phyloP scores from a whole-genome alignment of 2,113 vertebrate genomes.

The Lethenteron camtschaticum region DNA sequence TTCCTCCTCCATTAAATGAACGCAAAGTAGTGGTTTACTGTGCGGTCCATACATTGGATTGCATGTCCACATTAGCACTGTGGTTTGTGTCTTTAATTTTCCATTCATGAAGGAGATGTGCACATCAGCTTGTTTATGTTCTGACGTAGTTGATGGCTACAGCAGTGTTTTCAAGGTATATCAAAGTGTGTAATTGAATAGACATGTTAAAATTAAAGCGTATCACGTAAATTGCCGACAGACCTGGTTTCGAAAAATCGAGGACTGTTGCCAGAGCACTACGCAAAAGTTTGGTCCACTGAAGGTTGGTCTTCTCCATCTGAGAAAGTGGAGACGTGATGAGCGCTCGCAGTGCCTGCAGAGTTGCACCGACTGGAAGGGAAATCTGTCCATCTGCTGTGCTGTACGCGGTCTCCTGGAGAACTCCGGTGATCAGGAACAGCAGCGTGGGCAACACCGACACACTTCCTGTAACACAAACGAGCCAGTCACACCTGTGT shows the following conservation, averaged over 20 bases:
- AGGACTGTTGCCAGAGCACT: slow-evolving; percentile 75
- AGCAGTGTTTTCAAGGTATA: too few relatives aligned
- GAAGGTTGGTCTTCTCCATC: slow-evolving; percentile 44
- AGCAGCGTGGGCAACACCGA: slow-evolving; percentile 73
- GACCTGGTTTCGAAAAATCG: slow-evolving; percentile 70
- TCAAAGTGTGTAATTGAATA: too few relatives aligned
- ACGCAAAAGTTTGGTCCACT: slow-evolving; percentile 74
- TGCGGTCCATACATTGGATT: too few relatives aligned
- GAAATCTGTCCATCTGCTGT: slow-evolving; percentile 45
- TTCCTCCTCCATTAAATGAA: too few relatives aligned
- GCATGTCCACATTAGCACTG: too few relatives aligned
- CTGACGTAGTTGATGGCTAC: too few relatives aligned
- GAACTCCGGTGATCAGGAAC: slow-evolving; percentile 72
- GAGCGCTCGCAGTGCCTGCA: slow-evolving; percentile 79
- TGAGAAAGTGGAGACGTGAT: slow-evolving; percentile 52
- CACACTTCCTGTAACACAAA: slow-evolving; percentile 46
- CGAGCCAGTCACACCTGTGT: too few relatives aligned
- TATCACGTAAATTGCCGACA: slow-evolving; percentile 2
- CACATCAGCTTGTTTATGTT: too few relatives aligned
- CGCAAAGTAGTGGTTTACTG: too few relatives aligned
- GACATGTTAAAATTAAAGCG: too few relatives aligned
- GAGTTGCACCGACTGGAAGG: slow-evolving; percentile 49
- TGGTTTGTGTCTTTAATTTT: too few relatives aligned
- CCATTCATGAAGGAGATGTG: too few relatives aligned
- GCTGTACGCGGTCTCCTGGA: slow-evolving; percentile 73